These are phyloP conservation scores for Rhombomys opimus DNA, from an alignment of 2,113 vertebrate genomes.

Conservation along the genomic window DNA sequence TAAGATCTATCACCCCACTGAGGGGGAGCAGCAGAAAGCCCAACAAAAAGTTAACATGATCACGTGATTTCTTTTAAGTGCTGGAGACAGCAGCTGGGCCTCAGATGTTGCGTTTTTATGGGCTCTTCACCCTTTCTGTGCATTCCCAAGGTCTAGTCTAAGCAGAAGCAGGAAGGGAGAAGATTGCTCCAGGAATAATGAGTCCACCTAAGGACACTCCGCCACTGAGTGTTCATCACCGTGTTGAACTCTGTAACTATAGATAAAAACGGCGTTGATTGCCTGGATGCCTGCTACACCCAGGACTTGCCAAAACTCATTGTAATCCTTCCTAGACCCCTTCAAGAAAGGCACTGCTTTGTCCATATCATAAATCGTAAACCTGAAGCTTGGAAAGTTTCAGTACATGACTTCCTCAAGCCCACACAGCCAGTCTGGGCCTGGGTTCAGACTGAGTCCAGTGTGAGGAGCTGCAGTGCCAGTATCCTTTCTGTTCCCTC, in stretches of 20 bases:
- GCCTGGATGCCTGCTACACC: background rate
- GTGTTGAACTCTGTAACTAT: constrained; percentile 6
- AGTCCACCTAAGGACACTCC: constrained; percentile 13
- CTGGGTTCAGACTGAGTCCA: background rate
- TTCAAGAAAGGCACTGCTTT: background rate
- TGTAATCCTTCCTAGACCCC: background rate
- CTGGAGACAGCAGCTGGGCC: background rate
- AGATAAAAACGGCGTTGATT: background rate
- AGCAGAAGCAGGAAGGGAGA: background rate
- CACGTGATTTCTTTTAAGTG: constrained; percentile 1
- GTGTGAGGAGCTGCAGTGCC: background rate
- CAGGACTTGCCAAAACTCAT: background rate
- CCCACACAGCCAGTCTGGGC: background rate
- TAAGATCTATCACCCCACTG: background rate
- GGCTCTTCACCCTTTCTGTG: constrained; percentile 8
- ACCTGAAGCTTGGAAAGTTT: background rate
- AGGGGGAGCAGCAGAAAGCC: background rate
- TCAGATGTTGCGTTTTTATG: constrained; percentile 11
- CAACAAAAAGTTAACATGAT: constrained; percentile 21
- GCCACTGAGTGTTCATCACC: background rate
- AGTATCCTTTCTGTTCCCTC: background rate
- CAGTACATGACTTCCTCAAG: background rate
- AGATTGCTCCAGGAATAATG: background rate
- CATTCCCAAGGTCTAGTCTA: background rate
- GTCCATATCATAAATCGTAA: background rate